Evolutionary conservation across 2,888 invertebrate species (phyloP).

Genomic region (Heliconius ismenius): DNA sequence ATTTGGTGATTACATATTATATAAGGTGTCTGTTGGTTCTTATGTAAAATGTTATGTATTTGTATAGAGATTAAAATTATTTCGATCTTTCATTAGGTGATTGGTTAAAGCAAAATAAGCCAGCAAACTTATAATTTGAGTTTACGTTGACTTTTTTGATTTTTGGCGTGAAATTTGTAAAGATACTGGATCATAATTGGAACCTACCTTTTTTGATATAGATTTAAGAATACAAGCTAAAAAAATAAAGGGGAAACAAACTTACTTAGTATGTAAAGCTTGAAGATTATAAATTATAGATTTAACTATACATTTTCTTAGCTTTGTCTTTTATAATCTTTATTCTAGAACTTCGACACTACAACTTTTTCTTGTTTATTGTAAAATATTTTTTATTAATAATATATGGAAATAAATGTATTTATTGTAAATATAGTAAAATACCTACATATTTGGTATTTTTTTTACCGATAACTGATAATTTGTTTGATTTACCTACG

Average conservation of each 20-base stretch:
- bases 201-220: neutral
- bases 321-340: neutral
- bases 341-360: neutral
- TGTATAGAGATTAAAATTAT: constrained; percentile 27
- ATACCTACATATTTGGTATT: constrained; percentile 20
- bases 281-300: too few species aligned
- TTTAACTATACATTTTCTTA: neutral
- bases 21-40: constrained; percentile 24
- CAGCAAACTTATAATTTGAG: neutral
- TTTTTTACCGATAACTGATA: neutral
- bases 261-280: too few species aligned
- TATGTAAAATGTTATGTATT: constrained; percentile 21
- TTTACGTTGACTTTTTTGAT: neutral
- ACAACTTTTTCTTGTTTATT: neutral
- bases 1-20: neutral
- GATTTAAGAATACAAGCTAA: neutral
- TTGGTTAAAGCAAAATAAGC: neutral
- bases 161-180: neutral
- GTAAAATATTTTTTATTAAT: constrained; percentile 3
- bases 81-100: neutral
- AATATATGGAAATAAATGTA: constrained; percentile 13
- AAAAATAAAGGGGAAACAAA: neutral
- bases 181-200: neutral
- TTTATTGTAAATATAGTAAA: constrained; percentile 31
- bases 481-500: constrained; percentile 8